phyloP scores from a whole-genome alignment of 2,888 invertebrate genomes.

The Pristionchus entomophagus region DNA sequence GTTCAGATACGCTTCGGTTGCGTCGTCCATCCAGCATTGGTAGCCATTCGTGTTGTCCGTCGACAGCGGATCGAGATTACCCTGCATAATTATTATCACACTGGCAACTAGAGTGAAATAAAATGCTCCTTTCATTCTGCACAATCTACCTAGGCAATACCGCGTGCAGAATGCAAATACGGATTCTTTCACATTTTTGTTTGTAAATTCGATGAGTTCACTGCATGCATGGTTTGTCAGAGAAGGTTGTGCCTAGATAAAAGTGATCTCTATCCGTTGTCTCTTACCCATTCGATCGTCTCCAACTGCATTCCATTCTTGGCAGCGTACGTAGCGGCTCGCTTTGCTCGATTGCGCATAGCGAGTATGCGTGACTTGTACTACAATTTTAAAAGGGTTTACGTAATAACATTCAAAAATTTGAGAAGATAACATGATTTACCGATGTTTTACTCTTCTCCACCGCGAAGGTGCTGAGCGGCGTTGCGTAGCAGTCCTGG shows the following conservation, averaged over 20 bases:
- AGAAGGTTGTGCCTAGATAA: no score
- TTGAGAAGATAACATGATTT: no score
- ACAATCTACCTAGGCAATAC: no score
- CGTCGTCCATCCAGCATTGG: slow-evolving; percentile 65
- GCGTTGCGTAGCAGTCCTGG: not conserved
- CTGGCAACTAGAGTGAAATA: no score
- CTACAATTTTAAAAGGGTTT: not conserved
- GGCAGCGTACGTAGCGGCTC: not conserved
- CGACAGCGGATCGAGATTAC: slow-evolving; percentile 63
- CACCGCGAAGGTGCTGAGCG: not conserved
- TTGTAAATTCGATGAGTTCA: no score
- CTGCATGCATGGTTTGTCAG: no score
- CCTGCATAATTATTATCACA: not conserved
- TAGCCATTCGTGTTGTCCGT: slow-evolving; percentile 69
- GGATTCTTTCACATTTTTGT: not conserved
- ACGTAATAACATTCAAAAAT: not conserved
- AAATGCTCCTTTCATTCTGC: not conserved
- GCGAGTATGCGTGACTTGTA: not conserved
- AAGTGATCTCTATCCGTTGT: no score
- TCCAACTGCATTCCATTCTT: not conserved
- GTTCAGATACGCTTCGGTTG: slow-evolving; percentile 59
- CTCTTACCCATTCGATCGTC: not conserved
- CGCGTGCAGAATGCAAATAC: no score
- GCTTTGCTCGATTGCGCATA: not conserved
- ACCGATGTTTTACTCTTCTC: not conserved